Evolutionary conservation across 1,140 invertebrate species (phyloP).

Genomic region (Microplitis mediator): DNA sequence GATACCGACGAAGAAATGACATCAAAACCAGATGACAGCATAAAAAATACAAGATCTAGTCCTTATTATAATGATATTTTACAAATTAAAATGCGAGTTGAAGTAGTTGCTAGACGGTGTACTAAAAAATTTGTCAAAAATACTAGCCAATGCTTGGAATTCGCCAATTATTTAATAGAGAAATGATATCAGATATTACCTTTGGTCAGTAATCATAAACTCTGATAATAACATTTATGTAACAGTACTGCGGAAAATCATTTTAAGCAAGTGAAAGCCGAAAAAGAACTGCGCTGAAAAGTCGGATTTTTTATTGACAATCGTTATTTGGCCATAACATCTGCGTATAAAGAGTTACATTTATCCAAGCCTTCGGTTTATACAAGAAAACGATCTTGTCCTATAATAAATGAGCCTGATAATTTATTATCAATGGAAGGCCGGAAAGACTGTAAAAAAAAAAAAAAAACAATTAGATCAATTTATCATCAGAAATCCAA

Average conservation of each 20-base stretch:
- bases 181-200: slow-evolving; percentile 1
- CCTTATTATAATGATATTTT: not conserved
- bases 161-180: slow-evolving; percentile 12
- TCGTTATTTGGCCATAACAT: not conserved
- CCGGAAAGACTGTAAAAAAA: not conserved
- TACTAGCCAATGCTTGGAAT: not conserved
- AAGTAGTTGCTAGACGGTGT: not conserved
- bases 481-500: slow-evolving; percentile 20
- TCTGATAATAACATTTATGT: not conserved
- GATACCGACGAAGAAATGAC: not conserved
- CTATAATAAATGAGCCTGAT: slow-evolving; percentile 10
- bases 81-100: not conserved
- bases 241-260: slow-evolving; percentile 18
- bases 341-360: slow-evolving; percentile 1
- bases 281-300: slow-evolving; percentile 7
- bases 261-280: slow-evolving; percentile 8
- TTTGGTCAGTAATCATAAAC: slow-evolving; percentile 14
- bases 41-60: not conserved
- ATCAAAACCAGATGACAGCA: not conserved
- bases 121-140: not conserved
- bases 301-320: slow-evolving; percentile 17
- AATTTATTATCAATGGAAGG: not conserved
- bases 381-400: not conserved
- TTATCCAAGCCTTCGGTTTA: not conserved
- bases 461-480: not conserved